Evolutionary conservation across 2,797 vertebrate genomes (phyloP).

Genomic region (Eulemur rubriventer): DNA sequence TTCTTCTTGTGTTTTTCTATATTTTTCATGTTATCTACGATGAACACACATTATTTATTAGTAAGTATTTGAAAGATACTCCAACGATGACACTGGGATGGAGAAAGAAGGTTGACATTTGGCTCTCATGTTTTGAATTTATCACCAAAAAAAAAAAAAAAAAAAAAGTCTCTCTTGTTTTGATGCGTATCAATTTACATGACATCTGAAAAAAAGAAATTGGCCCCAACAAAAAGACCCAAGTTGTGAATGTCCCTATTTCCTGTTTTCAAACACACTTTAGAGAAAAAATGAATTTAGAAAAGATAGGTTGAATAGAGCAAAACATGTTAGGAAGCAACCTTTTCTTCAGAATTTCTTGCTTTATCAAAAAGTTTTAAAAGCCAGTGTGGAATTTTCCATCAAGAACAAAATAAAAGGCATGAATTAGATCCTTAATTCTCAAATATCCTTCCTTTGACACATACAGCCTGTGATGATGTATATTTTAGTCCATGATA

Average conservation of each 20-base stretch:
- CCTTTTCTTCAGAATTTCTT: background rate
- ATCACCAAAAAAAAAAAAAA: background rate
- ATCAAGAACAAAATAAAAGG: background rate
- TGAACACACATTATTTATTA: background rate
- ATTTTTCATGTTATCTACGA: background rate
- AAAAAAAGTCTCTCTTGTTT: background rate
- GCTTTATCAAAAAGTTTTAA: background rate
- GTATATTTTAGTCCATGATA: background rate
- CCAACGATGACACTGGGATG: background rate
- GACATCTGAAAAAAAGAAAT: background rate
- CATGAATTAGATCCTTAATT: background rate
- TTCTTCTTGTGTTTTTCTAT: background rate
- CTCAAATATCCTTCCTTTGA: background rate
- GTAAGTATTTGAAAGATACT: background rate
- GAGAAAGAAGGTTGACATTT: background rate
- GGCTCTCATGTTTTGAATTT: background rate
- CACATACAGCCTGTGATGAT: background rate
- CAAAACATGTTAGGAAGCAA: background rate
- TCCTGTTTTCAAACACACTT: background rate
- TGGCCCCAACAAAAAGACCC: background rate
- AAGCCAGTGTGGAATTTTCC: conserved; percentile 39
- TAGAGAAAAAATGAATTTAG: background rate
- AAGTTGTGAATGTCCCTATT: background rate
- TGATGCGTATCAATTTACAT: background rate
- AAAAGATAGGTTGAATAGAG: background rate